These are phyloP conservation scores for Acrocephalus arundinaceus DNA, from an alignment of 2,113 vertebrate species.

Conservation along the genomic window DNA sequence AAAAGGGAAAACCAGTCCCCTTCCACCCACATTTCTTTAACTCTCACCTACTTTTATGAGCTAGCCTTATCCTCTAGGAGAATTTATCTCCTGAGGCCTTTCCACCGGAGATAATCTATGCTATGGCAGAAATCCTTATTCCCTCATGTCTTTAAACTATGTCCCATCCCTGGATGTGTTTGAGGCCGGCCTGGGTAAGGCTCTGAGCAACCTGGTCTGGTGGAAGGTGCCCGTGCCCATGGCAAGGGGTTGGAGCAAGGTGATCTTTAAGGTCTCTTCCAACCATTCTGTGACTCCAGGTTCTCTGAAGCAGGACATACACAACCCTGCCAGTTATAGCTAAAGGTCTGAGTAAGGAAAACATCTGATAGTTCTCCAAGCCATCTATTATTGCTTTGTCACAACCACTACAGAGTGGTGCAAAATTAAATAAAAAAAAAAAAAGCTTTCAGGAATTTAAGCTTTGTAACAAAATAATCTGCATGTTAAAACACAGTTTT, in stretches of 20 bases:
- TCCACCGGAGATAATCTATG: not conserved
- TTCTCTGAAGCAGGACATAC: not conserved
- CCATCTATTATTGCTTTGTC: not conserved
- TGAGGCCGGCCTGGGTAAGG: accelerated
- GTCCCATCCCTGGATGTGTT: not conserved
- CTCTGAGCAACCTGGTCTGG: not conserved
- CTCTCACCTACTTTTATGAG: not conserved
- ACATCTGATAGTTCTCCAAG: not conserved
- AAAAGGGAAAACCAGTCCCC: not conserved
- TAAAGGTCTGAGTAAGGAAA: not conserved
- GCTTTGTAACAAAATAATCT: not conserved
- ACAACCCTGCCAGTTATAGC: not conserved
- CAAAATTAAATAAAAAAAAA: not conserved
- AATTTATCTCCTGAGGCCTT: not conserved
- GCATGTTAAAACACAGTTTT: not conserved
- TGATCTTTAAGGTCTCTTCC: not conserved
- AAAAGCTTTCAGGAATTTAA: not conserved
- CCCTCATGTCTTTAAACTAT: not conserved
- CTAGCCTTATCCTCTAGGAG: not conserved
- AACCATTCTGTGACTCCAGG: not conserved
- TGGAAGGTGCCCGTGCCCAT: not conserved
- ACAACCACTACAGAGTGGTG: not conserved
- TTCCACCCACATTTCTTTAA: not conserved
- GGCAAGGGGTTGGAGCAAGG: not conserved
- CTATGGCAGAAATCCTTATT: not conserved